Base-by-base conservation (phyloP, 2,888 invertebrate genomes). In the Nesidiocoris tenuis region DNA sequence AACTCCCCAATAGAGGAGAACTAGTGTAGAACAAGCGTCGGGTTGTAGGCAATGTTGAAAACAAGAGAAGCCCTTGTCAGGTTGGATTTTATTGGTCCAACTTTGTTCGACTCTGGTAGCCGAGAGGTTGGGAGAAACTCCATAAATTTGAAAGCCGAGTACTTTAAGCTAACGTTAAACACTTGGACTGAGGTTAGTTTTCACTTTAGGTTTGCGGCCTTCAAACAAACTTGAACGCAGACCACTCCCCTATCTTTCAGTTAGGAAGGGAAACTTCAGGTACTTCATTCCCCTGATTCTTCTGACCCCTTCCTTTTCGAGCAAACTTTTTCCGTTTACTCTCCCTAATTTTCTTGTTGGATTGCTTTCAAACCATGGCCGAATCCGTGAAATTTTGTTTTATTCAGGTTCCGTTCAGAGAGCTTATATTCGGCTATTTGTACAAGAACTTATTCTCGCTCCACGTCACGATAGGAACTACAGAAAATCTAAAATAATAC, bases 81-180 rank as follows among this genome's bases (percentile, higher is more conserved):
- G n/a, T n/a, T 12, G 39, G 39, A 39, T 39, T 39, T 39, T 39
- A 39, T 39, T 39, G 39, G 39, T 12, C 12, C 39, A 39, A 39
- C 39, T 39, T 39, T 39, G 39, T 39, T 39, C 39, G n/a, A n/a
- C n/a, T n/a, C n/a, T n/a, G n/a, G n/a, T 39, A 12, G 39, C 39
- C 39, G 39, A 39, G 56, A 9, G 7, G 7, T 19, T 18, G 12
- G 57, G 59, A 12, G 21, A 23, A 22, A 70, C 70, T 70, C 59
- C 59, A 70, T 70, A 70, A 70, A 70, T 70, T 70, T 70, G 59
- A 70, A 70, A 70, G 70, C 70, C 25, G n/a, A 54, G 70, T 70
- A 55, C 54, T 67, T 67, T 59, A 59, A 59, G 59, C 23, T 68
- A 63, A 19, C 56, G 72, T 72, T 65, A 25, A 65, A 65, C 65